Evolutionary conservation across 1,140 invertebrate genomes (phyloP).

Genomic region (Brachionus asplanchnoidis): DNA sequence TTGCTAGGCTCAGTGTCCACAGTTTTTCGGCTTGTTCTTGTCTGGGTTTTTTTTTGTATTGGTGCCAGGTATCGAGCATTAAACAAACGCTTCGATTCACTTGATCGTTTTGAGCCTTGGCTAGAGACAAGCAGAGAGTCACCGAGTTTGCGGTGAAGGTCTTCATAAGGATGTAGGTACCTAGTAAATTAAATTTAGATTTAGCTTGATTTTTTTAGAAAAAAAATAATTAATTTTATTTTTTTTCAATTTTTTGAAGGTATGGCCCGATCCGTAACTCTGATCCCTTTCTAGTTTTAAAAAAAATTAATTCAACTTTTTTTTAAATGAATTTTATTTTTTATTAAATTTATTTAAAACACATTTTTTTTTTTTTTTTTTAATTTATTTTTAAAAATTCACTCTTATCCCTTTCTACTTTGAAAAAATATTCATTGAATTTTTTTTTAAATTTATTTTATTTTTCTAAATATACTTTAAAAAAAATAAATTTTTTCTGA

Average conservation of each 20-base stretch:
- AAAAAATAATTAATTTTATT: not conserved
- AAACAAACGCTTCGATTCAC: conserved; percentile 1
- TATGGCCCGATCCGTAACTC: too few relatives aligned
- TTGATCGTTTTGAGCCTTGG: not conserved
- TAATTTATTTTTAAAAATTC: too few relatives aligned
- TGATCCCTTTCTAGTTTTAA: too few relatives aligned
- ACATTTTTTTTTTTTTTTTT: too few relatives aligned
- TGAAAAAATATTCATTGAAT: too few relatives aligned
- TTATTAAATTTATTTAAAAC: too few relatives aligned
- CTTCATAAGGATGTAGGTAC: conserved; percentile 33
- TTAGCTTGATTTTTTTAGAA: not conserved
- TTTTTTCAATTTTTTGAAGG: not conserved
- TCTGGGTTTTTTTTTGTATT: not conserved
- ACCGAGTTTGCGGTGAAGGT: conserved; percentile 14
- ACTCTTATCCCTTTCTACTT: too few relatives aligned
- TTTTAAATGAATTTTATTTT: too few relatives aligned
- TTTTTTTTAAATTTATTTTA: too few relatives aligned
- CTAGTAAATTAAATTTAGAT: not conserved
- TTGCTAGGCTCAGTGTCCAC: not conserved
- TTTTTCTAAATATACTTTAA: too few relatives aligned
- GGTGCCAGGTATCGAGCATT: not conserved
- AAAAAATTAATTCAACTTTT: too few relatives aligned
- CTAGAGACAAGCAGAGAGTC: not conserved
- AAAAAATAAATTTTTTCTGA: too few relatives aligned
- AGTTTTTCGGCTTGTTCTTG: not conserved